Evolutionary conservation across 2,797 vertebrate species (phyloP).

Genomic region (Gallinago nigripennis): DNA sequence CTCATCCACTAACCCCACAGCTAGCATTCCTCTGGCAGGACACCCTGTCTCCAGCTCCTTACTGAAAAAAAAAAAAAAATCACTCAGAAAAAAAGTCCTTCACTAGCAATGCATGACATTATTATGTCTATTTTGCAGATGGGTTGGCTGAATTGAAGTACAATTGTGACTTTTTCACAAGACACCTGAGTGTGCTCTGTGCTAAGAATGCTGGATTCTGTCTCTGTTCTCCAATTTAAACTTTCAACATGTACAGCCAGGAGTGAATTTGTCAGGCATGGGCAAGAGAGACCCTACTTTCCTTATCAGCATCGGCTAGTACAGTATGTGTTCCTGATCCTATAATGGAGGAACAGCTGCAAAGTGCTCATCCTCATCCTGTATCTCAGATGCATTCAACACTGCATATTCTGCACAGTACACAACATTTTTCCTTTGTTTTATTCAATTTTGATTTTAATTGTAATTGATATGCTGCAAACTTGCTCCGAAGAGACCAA

Average conservation of each 20-base stretch:
- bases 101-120: background rate
- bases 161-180: background rate
- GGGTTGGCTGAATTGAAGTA: background rate
- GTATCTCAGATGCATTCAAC: background rate
- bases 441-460: background rate
- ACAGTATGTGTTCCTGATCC: background rate
- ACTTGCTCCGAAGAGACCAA: background rate
- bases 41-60: conserved; percentile 15
- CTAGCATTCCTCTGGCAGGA: conserved; percentile 44
- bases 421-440: background rate
- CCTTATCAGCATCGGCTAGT: background rate
- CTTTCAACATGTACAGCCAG: background rate
- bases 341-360: background rate
- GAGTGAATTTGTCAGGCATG: background rate
- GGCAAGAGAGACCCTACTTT: background rate
- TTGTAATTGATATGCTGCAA: background rate
- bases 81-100: background rate
- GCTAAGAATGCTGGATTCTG: background rate
- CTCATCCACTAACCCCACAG: background rate
- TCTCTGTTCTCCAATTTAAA: background rate
- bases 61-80: background rate
- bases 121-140: conserved; percentile 1
- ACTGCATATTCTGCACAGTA: rapidly evolving
- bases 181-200: background rate
- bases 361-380: background rate